Conservation (phyloP, 2,797 vertebrate genomes). For the Bradypodion pumilum region DNA sequence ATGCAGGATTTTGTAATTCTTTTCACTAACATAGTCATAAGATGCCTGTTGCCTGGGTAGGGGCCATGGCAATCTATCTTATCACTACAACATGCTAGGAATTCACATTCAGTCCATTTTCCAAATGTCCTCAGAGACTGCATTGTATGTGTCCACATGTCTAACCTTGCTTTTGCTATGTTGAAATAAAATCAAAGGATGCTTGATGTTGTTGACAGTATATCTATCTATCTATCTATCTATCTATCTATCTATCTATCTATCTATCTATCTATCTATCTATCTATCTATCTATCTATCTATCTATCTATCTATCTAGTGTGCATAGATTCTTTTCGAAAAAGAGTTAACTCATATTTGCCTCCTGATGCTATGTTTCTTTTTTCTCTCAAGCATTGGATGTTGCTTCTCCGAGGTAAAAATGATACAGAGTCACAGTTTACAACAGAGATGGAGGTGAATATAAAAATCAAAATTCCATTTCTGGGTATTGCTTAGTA, state of each 20-base stretch:
- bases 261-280: too few species aligned
- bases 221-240: too few species aligned
- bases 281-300: too few species aligned
- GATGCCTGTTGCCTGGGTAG: not conserved
- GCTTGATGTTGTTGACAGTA: not conserved
- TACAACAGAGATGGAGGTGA: not conserved
- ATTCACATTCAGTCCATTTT: not conserved
- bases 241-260: too few species aligned
- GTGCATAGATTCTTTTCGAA: not conserved
- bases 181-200: constrained; percentile 7
- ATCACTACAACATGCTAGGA: not conserved
- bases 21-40: not conserved
- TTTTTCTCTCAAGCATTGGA: not conserved
- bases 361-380: not conserved
- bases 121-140: not conserved
- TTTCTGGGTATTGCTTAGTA: not conserved
- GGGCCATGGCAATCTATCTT: not conserved
- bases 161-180: not conserved
- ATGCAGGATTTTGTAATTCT: not conserved
- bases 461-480: not conserved
- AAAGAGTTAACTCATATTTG: not conserved
- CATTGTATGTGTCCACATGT: not conserved
- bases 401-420: not conserved
- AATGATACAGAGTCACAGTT: not conserved
- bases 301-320: too few species aligned